Evolutionary conservation across 2,888 invertebrate genomes (phyloP).

Genomic region (Anorthoa munda): DNA sequence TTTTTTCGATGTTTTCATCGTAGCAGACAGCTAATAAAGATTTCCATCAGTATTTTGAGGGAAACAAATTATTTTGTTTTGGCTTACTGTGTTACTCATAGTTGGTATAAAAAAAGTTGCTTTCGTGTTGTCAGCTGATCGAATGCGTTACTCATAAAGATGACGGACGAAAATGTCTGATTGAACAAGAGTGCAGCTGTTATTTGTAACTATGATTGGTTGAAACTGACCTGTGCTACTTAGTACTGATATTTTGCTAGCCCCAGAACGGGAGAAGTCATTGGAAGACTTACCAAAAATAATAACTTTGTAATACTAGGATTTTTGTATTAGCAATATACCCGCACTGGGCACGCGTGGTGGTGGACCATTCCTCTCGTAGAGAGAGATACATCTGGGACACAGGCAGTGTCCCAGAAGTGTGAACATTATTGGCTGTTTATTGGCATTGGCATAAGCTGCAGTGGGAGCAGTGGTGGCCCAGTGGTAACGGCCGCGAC

Average conservation of each 20-base stretch:
- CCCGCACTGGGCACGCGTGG: too few relatives aligned
- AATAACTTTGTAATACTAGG: background rate
- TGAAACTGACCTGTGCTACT: background rate
- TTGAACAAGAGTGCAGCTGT: background rate
- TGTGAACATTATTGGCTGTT: too few relatives aligned
- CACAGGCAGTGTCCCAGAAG: too few relatives aligned
- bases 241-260: background rate
- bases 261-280: too few relatives aligned
- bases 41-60: slow-evolving; percentile 5
- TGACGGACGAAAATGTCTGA: background rate
- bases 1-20: slow-evolving; percentile 23
- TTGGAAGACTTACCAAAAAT: too few relatives aligned
- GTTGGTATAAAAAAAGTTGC: slow-evolving; percentile 4
- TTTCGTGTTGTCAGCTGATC: background rate
- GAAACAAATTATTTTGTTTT: slow-evolving; percentile 22
- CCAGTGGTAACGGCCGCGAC: too few relatives aligned
- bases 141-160: slow-evolving; percentile 1
- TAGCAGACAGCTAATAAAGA: background rate
- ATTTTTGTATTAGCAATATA: background rate
- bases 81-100: slow-evolving; percentile 15
- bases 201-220: background rate
- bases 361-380: too few relatives aligned
- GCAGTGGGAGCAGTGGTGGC: too few relatives aligned
- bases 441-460: too few relatives aligned
- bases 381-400: too few relatives aligned